Evolutionary conservation across 1,140 invertebrate species (phyloP), one percentile per base, ranked within the genome.

Genomic region (Chymomyza costata): DNA sequence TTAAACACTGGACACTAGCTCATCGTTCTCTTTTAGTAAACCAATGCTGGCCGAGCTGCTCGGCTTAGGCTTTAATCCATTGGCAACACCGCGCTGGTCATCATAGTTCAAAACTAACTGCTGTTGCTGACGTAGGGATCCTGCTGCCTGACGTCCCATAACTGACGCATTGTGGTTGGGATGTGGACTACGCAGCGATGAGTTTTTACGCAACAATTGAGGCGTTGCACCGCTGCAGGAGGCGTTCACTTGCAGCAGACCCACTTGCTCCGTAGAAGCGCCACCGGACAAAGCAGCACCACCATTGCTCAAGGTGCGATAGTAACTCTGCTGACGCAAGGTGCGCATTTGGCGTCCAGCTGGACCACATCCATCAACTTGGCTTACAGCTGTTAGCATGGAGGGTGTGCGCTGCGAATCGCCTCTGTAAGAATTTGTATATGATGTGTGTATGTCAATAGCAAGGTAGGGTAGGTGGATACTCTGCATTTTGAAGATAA

Each of bases 351-450:
- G 76, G n/a, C 83, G 40, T 2, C 59, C 62, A 32, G 55, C 67
- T 19, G 76, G 62, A 1, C 68, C 74, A 34, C 60, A 58, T 8
- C 63, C 67, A 37, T 85, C 83, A 40, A 85, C 61, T 43, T 85
- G 83, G 7, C 83, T 85, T n/a, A 84, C 74, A 6, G 80, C 83
- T 8, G 83, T 85, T 32, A 82, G 31, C 74, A 85, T 80, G 6
- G 83, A 85, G 6, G 74, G 82, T 8, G 81, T 85, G 35, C 83
- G 71, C 47, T 85, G 82, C 2, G 83, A 84, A 44, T 84, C 80
- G 18, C 74, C 83, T 69, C 83, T 85, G 34, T 11, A 43, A 31
- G 5, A 5, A n/a, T n/a, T n/a, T n/a, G n/a, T n/a, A n/a, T n/a
- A n/a, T n/a, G n/a, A n/a, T n/a, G n/a, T n/a, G n/a, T n/a, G n/a